Percentiles rank a stretch among this genome's conserved stretches.
phyloP scores from a whole-genome alignment of 2,113 vertebrate genomes.

The Platichthys flesus region DNA sequence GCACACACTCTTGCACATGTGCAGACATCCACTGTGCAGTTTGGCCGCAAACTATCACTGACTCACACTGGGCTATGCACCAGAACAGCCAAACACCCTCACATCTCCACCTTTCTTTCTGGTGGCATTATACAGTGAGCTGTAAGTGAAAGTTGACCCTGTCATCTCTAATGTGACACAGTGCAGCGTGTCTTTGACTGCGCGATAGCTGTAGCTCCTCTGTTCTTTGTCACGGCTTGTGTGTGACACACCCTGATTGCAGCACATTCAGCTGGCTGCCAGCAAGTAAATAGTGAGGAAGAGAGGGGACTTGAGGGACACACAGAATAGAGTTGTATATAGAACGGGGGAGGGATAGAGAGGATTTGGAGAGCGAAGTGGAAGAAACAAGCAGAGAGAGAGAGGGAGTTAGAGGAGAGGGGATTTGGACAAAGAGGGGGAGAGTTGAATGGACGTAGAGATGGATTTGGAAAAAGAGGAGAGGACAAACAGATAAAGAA shows the following conservation, averaged over 20 bases:
- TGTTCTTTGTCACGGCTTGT: conserved; percentile 22
- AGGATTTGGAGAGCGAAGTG: conserved; percentile 30
- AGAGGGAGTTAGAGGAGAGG: not conserved
- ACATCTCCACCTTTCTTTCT: not conserved
- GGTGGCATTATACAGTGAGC: conserved; percentile 28
- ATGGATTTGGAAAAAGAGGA: conserved; percentile 11
- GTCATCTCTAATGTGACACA: conserved; percentile 55
- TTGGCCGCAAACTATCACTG: not conserved
- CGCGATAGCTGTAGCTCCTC: conserved; percentile 41
- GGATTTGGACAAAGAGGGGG: not conserved
- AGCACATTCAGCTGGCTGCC: conserved; percentile 17
- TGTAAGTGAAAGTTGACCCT: conserved; percentile 55
- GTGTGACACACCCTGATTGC: conserved; percentile 40
- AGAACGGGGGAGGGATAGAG: conserved; percentile 20
- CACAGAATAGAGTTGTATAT: conserved; percentile 25
- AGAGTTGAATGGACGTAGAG: conserved; percentile 11
- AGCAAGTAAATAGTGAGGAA: not conserved
- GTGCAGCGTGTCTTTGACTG: conserved; percentile 36
- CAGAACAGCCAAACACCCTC: conserved; percentile 6
- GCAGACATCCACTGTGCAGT: not conserved
- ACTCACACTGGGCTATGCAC: conserved; percentile 26
- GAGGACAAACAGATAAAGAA: conserved; percentile 8
- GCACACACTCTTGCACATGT: not conserved
- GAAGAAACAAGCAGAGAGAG: conserved; percentile 26
- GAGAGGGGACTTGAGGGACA: conserved; percentile 13